Percentiles rank a stretch among this genome's conserved stretches.
Conservation (phyloP, 2,113 vertebrate genomes). For the Falcunculus frontatus region DNA sequence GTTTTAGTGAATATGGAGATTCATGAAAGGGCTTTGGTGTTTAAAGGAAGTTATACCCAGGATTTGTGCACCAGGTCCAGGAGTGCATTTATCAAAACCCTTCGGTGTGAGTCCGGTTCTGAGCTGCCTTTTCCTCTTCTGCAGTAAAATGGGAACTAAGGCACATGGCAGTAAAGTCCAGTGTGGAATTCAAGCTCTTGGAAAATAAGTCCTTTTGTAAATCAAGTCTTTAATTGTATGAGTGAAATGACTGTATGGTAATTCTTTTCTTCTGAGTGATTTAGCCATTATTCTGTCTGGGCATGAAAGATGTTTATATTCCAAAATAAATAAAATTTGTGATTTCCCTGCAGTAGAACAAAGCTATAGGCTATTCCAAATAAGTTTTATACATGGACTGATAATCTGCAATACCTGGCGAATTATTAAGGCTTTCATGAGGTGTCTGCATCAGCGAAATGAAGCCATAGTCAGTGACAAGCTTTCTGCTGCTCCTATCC, state of each 20-base stretch:
- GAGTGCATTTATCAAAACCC: background rate
- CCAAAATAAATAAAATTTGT: background rate
- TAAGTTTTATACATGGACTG: background rate
- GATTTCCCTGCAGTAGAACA: background rate
- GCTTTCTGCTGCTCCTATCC: constrained; percentile 45
- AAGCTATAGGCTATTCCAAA: background rate
- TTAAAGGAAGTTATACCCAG: background rate
- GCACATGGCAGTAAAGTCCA: background rate
- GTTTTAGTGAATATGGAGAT: background rate
- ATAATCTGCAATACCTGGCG: background rate
- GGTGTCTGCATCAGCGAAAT: background rate
- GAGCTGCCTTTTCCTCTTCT: background rate
- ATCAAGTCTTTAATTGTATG: background rate
- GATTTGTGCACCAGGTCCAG: background rate
- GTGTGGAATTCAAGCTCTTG: background rate
- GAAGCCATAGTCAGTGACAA: constrained; percentile 46
- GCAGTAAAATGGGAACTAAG: background rate
- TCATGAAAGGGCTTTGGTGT: background rate
- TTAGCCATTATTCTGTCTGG: background rate
- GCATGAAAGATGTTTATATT: background rate
- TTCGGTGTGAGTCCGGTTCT: background rate
- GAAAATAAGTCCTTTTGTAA: background rate
- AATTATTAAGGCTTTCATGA: constrained; percentile 6
- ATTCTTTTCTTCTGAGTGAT: background rate
- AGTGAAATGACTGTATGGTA: background rate